A percentile compares a stretch with the other conserved stretches of the same genome.
Conservation (phyloP, 2,113 vertebrate genomes). For the Sula dactylatra region DNA sequence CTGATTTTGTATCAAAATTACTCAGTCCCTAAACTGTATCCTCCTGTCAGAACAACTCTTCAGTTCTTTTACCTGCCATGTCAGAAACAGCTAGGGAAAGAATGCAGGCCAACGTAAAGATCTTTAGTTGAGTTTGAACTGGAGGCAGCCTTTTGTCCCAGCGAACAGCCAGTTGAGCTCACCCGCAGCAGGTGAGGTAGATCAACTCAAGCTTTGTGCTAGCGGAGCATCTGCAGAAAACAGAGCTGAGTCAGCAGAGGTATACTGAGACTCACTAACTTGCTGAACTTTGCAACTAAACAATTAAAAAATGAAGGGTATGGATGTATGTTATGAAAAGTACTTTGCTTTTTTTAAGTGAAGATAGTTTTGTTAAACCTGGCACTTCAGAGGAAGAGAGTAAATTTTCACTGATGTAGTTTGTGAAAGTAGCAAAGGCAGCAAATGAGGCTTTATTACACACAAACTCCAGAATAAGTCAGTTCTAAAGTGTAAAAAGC, state of each 20-base stretch:
- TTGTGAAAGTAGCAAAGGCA: not conserved
- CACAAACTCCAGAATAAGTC: not conserved
- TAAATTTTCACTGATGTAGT: not conserved
- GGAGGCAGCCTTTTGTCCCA: not conserved
- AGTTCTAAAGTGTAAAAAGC: not conserved
- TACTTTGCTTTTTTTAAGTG: not conserved
- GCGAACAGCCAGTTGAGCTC: rapidly evolving
- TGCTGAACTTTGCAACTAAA: not conserved
- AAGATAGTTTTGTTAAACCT: not conserved
- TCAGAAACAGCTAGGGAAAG: not conserved
- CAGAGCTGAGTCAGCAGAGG: not conserved
- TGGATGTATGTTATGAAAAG: not conserved
- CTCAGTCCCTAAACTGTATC: not conserved
- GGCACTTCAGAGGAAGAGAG: not conserved
- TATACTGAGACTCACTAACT: too few species aligned
- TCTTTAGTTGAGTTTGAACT: not conserved
- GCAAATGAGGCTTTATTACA: not conserved
- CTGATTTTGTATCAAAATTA: not conserved
- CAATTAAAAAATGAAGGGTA: not conserved
- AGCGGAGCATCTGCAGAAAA: not conserved
- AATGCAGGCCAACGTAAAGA: not conserved
- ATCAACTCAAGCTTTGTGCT: not conserved
- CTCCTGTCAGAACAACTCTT: not conserved
- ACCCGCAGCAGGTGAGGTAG: not conserved
- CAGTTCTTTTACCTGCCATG: not conserved